Evolutionary conservation across 92 coral and sea anemone genomes (phyloP), one percentile per base, ranked within the genome.

Genomic region (Palythoa heliodiscus): DNA sequence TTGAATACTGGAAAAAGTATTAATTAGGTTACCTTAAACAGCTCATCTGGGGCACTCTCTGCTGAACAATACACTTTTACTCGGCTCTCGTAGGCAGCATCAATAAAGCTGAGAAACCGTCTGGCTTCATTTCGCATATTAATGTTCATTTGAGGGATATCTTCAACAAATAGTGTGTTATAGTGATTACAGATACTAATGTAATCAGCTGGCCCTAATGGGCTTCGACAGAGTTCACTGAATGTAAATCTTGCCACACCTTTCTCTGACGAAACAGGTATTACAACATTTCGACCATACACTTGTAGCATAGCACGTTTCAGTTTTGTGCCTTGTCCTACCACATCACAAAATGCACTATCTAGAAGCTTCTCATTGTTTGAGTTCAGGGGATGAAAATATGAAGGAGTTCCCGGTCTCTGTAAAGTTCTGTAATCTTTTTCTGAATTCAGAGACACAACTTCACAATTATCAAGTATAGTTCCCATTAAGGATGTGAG

Each of bases 131-230:
- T 93, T 87, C 92, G 91, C 83, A 91, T 93, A 87, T 89, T 89
- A n/a, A 93, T 93, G 83, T 68, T 89, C 96, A 93, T 83, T 77
- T 91, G 94, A 4, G 96, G 96, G 22, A 93, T 91, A 54, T 92
- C 90, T 43, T 93, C 96, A 73, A 93, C 75, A 53, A 93, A 93
- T 16, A 93, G 64, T 11, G 96, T 93, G 81, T 91, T 89, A 77
- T 88, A 93, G 35, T 89, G 67, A 73, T 93, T 93, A 39, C 92
- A 93, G 75, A 93, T 84, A 6, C 94, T 93, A 11, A 93, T 93
- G 84, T 93, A 93, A 77, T 93, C 96, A 11, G 96, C 96, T 16
- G 96, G 96, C 22, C 96, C 96, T 1, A 91, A 92, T 7, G 96
- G 96, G 15, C 94, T 73, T 55, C 83, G 73, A 73, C 96, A 93